These are phyloP conservation scores for Leptoteleia sp. DNA, from an alignment of 1,140 invertebrate genomes.

Conservation along the genomic window DNA sequence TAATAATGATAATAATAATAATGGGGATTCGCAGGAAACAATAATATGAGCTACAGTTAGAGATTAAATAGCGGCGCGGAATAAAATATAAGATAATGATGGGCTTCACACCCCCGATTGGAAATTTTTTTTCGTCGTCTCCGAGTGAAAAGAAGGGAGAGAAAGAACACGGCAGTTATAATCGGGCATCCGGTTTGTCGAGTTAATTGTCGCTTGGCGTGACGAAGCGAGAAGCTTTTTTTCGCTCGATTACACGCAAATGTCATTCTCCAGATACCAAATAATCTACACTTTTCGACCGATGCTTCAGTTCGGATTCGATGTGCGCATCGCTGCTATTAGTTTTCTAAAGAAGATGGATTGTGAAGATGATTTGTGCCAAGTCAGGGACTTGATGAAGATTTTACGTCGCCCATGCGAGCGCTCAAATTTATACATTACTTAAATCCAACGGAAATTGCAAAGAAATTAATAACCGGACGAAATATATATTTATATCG, in stretches of 20 bases:
- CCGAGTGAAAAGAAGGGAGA: conserved; percentile 37
- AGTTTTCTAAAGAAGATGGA: conserved; percentile 32
- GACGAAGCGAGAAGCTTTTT: conserved; percentile 73
- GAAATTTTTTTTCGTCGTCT: conserved; percentile 47
- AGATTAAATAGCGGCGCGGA: conserved; percentile 74
- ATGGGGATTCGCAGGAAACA: too few species aligned
- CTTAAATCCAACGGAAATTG: background rate
- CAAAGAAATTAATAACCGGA: too few species aligned
- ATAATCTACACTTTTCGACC: conserved; percentile 52
- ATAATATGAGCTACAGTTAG: conserved; percentile 72
- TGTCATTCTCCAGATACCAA: conserved; percentile 63
- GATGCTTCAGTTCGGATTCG: conserved; percentile 32
- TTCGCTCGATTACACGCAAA: conserved; percentile 70
- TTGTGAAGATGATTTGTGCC: conserved; percentile 26
- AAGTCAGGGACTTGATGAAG: conserved; percentile 33
- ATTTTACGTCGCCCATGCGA: conserved; percentile 10
- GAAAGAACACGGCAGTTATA: conserved; percentile 63
- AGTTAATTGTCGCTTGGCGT: conserved; percentile 80
- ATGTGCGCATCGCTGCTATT: conserved; percentile 27
- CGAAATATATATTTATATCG: too few species aligned
- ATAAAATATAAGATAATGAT: conserved; percentile 79
- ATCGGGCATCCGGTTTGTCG: conserved; percentile 73
- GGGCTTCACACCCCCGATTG: conserved; percentile 74
- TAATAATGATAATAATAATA: conserved; percentile 67
- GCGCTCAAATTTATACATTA: background rate